Percentiles rank a stretch among this genome's conserved stretches.
These are phyloP conservation scores for Mythimna ferrago DNA, from an alignment of 2,888 invertebrate species.

Conservation along the genomic window DNA sequence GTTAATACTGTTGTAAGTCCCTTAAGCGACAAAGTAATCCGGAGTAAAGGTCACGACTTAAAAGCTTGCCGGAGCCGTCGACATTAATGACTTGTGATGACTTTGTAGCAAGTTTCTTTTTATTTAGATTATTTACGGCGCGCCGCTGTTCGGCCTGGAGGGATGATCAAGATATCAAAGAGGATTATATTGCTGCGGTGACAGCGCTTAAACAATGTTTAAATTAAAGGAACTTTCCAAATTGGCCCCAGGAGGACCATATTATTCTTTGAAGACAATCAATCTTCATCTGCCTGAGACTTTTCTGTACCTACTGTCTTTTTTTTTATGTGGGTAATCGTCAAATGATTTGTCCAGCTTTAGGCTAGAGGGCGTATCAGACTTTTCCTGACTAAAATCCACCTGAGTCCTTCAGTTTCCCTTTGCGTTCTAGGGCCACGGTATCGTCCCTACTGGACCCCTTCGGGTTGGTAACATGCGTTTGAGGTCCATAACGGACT, in stretches of 20 bases:
- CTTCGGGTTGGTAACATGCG: too few relatives aligned
- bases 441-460: too few relatives aligned
- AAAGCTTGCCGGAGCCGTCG: conserved; percentile 25
- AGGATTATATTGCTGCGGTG: conserved; percentile 28
- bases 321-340: not conserved
- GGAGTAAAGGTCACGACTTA: conserved; percentile 54
- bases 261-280: not conserved
- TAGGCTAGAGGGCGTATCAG: too few relatives aligned
- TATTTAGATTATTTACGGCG: conserved; percentile 51
- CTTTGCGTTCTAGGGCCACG: too few relatives aligned
- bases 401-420: too few relatives aligned
- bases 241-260: not conserved
- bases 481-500: too few relatives aligned
- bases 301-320: not conserved
- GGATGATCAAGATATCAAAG: conserved; percentile 54
- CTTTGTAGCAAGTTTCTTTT: conserved; percentile 52
- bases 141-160: conserved; percentile 12
- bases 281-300: not conserved
- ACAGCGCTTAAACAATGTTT: conserved; percentile 31
- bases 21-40: conserved; percentile 47
- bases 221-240: conserved; percentile 23
- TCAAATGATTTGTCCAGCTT: too few relatives aligned
- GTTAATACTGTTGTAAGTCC: conserved; percentile 24
- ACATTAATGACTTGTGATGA: conserved; percentile 58
- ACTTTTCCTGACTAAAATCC: too few relatives aligned